phyloP scores from a whole-genome alignment of 2,113 vertebrate species.

The Chaetodon trifascialis region DNA sequence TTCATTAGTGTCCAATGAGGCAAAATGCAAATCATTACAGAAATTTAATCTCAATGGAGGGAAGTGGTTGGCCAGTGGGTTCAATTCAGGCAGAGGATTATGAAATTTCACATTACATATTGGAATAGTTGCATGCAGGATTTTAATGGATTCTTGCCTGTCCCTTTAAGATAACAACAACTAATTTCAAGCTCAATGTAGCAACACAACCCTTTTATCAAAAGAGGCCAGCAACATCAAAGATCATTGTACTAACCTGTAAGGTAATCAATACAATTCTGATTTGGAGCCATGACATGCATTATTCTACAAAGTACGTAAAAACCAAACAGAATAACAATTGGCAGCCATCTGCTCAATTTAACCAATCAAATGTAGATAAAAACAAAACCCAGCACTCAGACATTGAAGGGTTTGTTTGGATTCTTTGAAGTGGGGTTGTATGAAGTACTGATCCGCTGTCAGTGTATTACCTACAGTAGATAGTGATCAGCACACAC shows the following conservation, averaged over 20 bases:
- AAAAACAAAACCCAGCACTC: background rate
- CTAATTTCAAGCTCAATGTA: background rate
- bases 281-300: background rate
- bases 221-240: background rate
- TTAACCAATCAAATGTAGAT: background rate
- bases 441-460: no score
- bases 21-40: slow-evolving; percentile 8
- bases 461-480: no score
- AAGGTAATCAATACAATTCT: background rate
- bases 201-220: background rate
- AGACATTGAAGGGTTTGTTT: background rate
- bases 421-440: no score
- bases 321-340: background rate
- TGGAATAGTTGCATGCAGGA: background rate
- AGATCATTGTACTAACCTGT: background rate
- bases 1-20: slow-evolving; percentile 18
- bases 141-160: background rate
- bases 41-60: background rate
- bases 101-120: background rate
- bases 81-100: slow-evolving; percentile 4
- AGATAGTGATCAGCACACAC: no score
- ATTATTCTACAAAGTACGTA: background rate
- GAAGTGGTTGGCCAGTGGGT: background rate
- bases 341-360: background rate
- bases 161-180: background rate